These are phyloP conservation scores for Heliornis fulica DNA, from an alignment of 2,113 vertebrate species.

Conservation along the genomic window DNA sequence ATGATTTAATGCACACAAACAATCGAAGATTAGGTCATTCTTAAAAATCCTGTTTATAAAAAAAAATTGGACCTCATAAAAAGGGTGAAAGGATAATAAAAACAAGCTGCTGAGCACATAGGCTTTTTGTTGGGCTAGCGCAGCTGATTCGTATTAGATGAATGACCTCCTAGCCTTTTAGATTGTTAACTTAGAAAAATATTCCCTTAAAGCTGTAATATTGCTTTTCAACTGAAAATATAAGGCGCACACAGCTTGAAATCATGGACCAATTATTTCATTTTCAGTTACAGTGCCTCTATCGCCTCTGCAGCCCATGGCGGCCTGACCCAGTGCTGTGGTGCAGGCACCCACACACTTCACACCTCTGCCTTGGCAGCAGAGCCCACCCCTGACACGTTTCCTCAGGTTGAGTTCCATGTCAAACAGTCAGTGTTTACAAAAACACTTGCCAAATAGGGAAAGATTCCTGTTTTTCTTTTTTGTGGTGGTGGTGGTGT, in stretches of 20 bases:
- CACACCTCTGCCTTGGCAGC: background rate
- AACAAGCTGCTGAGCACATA: constrained; percentile 80
- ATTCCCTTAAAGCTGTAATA: constrained; percentile 82
- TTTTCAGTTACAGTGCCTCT: constrained; percentile 48
- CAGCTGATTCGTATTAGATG: constrained; percentile 81
- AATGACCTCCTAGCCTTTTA: constrained; percentile 81
- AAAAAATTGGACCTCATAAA: constrained; percentile 81
- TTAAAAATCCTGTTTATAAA: constrained; percentile 82
- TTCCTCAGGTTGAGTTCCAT: background rate
- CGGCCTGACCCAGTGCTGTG: background rate
- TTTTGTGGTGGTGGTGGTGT: background rate
- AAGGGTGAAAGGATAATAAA: constrained; percentile 84
- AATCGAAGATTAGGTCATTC: constrained; percentile 82
- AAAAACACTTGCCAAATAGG: background rate
- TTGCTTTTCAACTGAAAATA: constrained; percentile 77
- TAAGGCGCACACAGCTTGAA: constrained; percentile 59
- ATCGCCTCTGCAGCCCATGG: background rate
- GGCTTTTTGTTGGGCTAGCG: constrained; percentile 77
- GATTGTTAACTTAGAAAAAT: constrained; percentile 84
- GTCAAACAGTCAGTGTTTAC: background rate
- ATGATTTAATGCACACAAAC: constrained; percentile 82
- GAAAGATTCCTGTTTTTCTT: background rate
- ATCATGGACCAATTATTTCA: constrained; percentile 50
- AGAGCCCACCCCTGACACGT: background rate
- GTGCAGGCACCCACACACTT: background rate